Evolutionary conservation across 1,140 invertebrate genomes (phyloP), one percentile per base, ranked within the genome.

Genomic region (Drosophila guanche): DNA sequence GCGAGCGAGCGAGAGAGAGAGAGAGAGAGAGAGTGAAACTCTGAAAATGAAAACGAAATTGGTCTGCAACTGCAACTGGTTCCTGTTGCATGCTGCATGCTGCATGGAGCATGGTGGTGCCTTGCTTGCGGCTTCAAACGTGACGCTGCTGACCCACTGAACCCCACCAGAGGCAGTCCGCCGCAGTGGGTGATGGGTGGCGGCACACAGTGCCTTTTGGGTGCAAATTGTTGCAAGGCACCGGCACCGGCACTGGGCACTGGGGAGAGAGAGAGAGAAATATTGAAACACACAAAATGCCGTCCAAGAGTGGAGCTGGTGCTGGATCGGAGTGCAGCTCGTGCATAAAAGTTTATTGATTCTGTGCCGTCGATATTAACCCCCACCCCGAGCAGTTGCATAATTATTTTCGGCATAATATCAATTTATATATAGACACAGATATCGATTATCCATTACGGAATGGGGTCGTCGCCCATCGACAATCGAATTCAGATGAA

Each of bases 141-240:
- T 88, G 83, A 88, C 75, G 78, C 54, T 83, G 78, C 83, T 88
- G 83, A 88, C 83, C 83, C 83, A 88, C 83, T 88, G 83, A 88
- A 88, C 83, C 79, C 16, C 23, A 25, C 48, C 16, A 37, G 33
- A 37, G 33, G 33, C 59, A 58, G n/a, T 37, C 61, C 53, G 55
- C 33, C 1, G 33, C 33, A 37, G 81, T 86, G 73, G 73, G 54
- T 76, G 62, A 60, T 61, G 54, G 67, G 67, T 68, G 72, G 58
- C 46, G 40, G 61, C 47, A 51, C 50, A 53, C 56, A 37, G 33
- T 20, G 74, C 53, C 72, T 16, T 51, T 10, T 47, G 63, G 77
- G 77, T 80, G 81, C 81, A 86, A 85, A 85, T 86, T 85, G 80
- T 63, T 37, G 33, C 33, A 37, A 86, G 12, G 61, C 60, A 42